A percentile compares a stretch with the other conserved stretches of the same genome.
These are phyloP conservation scores for Syritta pipiens DNA, from an alignment of 2,888 invertebrate genomes.

Conservation along the genomic window DNA sequence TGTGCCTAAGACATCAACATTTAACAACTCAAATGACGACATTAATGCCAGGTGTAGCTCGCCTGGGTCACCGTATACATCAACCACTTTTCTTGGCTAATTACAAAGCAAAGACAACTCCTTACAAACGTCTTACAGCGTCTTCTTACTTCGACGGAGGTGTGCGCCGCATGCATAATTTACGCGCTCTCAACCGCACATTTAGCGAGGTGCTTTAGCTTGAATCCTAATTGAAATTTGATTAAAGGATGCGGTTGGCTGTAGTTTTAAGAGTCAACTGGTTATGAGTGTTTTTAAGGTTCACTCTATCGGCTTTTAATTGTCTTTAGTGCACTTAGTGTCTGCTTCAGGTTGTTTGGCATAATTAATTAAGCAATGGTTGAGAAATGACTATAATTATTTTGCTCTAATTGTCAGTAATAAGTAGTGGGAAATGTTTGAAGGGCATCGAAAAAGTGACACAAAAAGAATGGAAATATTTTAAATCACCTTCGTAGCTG, in stretches of 20 bases:
- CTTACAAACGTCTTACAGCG: not conserved
- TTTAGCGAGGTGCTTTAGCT: conserved; percentile 28
- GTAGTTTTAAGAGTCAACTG: conserved; percentile 13
- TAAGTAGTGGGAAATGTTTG: no score
- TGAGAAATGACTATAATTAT: no score
- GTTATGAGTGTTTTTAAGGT: not conserved
- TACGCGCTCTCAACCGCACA: conserved; percentile 23
- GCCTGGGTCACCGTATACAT: not conserved
- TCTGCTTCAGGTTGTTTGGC: conserved; percentile 2
- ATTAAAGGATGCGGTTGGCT: conserved; percentile 53
- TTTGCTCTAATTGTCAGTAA: no score
- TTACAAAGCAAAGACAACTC: conserved; percentile 28
- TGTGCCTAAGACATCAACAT: not conserved
- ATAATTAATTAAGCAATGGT: conserved; percentile 9
- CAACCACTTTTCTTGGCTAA: conserved; percentile 12
- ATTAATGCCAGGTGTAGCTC: conserved; percentile 4
- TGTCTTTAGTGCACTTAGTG: conserved; percentile 22
- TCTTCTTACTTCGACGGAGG: not conserved
- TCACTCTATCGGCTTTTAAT: conserved; percentile 22
- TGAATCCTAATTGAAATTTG: conserved; percentile 56
- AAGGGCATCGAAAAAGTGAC: no score
- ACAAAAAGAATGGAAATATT: no score
- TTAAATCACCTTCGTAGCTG: no score
- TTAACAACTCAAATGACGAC: not conserved
- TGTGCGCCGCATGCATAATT: conserved; percentile 39